A percentile compares a stretch with the other conserved stretches of the same genome.
Conservation (phyloP, 2,113 vertebrate genomes). For the Bostrychus sinensis region DNA sequence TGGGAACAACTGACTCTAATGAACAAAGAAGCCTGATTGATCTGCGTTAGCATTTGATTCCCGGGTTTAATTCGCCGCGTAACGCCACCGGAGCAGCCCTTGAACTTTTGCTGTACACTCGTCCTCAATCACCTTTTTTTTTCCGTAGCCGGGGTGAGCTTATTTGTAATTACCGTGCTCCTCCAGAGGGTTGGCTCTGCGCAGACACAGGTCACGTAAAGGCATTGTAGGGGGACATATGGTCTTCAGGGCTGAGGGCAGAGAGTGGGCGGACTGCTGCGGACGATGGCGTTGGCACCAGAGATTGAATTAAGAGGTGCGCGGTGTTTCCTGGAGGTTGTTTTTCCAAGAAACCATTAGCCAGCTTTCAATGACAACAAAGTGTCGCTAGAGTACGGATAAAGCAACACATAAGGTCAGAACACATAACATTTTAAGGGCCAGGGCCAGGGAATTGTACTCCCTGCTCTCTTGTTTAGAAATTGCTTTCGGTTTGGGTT, state of each 20-base stretch:
- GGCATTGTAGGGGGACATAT: conserved; percentile 57
- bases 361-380: too few relatives aligned
- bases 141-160: conserved; percentile 50
- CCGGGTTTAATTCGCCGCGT: conserved; percentile 18
- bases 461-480: too few relatives aligned
- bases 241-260: conserved; percentile 40
- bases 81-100: conserved; percentile 39
- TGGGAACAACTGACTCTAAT: conserved; percentile 43
- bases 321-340: too few relatives aligned
- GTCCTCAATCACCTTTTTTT: conserved; percentile 65
- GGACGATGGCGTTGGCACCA: conserved; percentile 7
- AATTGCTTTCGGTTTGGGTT: too few relatives aligned
- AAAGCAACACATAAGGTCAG: too few relatives aligned
- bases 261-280: conserved; percentile 31
- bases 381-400: too few relatives aligned
- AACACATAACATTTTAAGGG: too few relatives aligned
- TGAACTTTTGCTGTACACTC: conserved; percentile 51
- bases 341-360: too few relatives aligned
- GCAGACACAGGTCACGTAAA: conserved; percentile 50
- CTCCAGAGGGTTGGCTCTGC: conserved; percentile 49
- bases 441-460: too few relatives aligned
- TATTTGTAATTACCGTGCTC: conserved; percentile 65
- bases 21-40: conserved; percentile 64
- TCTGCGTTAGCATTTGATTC: conserved; percentile 51
- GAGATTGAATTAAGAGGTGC: conserved; percentile 42